These are phyloP conservation scores for Mimachlamys varia DNA, from an alignment of 2,888 invertebrate species.

Conservation along the genomic window DNA sequence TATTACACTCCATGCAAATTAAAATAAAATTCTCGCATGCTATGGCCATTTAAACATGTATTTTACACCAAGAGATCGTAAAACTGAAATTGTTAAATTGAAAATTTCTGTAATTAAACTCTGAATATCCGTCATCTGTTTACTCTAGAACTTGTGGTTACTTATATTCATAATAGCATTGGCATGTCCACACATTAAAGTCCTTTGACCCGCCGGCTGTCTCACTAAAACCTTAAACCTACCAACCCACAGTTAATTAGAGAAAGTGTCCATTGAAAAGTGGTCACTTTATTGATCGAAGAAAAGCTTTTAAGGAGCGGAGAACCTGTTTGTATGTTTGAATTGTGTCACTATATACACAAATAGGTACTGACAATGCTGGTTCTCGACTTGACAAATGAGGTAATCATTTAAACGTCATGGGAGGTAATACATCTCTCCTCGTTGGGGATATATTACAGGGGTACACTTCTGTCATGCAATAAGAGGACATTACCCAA, in stretches of 20 bases:
- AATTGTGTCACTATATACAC: slow-evolving; percentile 28
- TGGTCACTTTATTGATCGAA: slow-evolving; percentile 17
- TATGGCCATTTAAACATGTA: not conserved
- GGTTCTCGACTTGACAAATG: not conserved
- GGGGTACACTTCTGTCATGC: too few relatives aligned
- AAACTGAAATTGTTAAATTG: not conserved
- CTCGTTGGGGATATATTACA: not conserved
- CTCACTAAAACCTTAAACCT: not conserved
- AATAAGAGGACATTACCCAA: too few relatives aligned
- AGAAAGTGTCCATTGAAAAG: not conserved
- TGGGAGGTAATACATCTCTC: not conserved
- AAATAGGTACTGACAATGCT: not conserved
- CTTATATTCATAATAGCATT: not conserved
- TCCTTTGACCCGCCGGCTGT: not conserved
- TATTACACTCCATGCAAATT: not conserved
- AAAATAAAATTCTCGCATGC: not conserved
- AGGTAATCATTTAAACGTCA: not conserved
- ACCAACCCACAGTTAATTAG: slow-evolving; percentile 8
- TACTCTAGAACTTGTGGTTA: not conserved
- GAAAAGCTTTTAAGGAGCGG: slow-evolving; percentile 3
- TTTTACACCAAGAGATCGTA: not conserved
- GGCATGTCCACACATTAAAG: not conserved
- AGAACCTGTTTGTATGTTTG: slow-evolving; percentile 30
- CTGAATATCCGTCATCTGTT: not conserved
- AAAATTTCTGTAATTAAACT: slow-evolving; percentile 15